phyloP scores from a whole-genome alignment of 2,113 vertebrate species.

The Scolopax mira region DNA sequence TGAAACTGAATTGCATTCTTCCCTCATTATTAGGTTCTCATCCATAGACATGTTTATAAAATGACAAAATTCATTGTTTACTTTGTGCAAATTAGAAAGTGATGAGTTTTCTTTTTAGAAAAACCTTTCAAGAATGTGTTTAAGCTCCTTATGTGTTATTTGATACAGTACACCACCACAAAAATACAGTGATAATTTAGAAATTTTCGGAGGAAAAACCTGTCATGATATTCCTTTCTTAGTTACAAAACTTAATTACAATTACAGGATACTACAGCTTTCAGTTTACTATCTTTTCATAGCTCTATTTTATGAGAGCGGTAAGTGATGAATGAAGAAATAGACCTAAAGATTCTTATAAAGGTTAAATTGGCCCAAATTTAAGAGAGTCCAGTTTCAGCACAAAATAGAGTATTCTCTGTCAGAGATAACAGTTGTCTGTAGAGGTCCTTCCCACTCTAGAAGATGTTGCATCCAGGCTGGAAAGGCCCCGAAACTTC shows the following conservation, averaged over 20 bases:
- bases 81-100: conserved; percentile 43
- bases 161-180: conserved; percentile 36
- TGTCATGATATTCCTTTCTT: neutral
- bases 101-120: neutral
- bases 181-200: conserved; percentile 18
- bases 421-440: neutral
- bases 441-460: neutral
- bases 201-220: neutral
- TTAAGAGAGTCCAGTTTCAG: neutral
- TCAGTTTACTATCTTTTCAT: neutral
- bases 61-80: neutral
- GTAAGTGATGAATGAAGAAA: neutral
- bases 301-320: neutral
- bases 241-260: neutral
- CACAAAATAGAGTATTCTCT: neutral
- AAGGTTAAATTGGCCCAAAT: neutral
- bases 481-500: neutral
- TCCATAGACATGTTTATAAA: neutral
- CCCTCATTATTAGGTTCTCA: neutral
- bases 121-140: conserved; percentile 44
- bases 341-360: neutral
- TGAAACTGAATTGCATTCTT: neutral
- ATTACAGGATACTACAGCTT: neutral
- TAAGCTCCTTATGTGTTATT: conserved; percentile 63
- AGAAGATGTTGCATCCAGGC: neutral